Evolutionary conservation across 2,797 vertebrate genomes (phyloP).

Genomic region (Sebastes matsubarae): DNA sequence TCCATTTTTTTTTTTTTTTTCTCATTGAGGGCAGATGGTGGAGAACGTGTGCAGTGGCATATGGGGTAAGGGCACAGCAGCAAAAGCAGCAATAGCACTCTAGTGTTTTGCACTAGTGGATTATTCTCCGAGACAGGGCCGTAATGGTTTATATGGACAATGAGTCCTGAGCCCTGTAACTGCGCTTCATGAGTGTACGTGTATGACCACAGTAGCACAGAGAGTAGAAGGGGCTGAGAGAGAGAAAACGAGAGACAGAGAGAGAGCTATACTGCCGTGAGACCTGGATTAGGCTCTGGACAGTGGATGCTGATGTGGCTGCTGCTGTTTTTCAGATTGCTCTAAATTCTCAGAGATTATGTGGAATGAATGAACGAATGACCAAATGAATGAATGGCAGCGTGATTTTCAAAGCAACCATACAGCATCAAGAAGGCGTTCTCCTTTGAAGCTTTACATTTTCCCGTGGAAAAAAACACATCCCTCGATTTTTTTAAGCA

Average conservation of each 20-base stretch:
- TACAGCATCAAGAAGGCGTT: constrained; percentile 12
- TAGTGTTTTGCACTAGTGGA: constrained; percentile 70
- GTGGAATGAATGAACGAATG: constrained; percentile 73
- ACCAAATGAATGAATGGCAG: constrained; percentile 64
- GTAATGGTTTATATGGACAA: constrained; percentile 72
- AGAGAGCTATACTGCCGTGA: constrained; percentile 67
- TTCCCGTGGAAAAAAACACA: background rate
- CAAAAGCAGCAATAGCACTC: constrained; percentile 61
- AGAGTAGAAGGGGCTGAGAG: constrained; percentile 20
- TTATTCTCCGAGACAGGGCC: constrained; percentile 64
- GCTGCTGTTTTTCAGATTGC: constrained; percentile 80
- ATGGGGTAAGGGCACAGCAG: constrained; percentile 65
- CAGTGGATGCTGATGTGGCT: constrained; percentile 66
- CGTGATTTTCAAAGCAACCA: constrained; percentile 42
- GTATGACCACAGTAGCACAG: constrained; percentile 22
- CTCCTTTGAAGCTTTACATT: background rate
- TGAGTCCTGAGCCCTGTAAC: constrained; percentile 59
- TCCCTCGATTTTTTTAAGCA: background rate
- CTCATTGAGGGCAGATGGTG: constrained; percentile 77
- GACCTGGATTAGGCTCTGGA: constrained; percentile 79
- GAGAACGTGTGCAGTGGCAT: constrained; percentile 60
- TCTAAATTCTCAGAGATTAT: constrained; percentile 85
- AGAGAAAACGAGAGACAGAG: constrained; percentile 23
- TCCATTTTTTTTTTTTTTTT: constrained; percentile 32
- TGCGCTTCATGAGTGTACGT: constrained; percentile 31